Evolutionary conservation across 2,888 invertebrate species (phyloP).

Genomic region (Salpingus planirostris): DNA sequence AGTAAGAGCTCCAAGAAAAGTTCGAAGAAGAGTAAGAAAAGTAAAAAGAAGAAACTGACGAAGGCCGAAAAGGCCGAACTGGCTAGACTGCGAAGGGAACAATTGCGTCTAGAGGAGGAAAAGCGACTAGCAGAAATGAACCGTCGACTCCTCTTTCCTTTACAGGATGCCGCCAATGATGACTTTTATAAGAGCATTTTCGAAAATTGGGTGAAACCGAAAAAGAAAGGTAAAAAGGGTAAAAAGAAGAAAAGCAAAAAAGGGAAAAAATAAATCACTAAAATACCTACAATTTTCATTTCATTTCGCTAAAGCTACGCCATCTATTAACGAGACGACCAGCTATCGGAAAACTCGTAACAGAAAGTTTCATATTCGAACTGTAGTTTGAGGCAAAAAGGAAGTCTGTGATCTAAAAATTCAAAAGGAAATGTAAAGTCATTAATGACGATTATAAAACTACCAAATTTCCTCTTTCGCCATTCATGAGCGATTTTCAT

Average conservation of each 20-base stretch:
- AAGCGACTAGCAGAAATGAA: conserved; percentile 27
- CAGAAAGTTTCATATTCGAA: no score
- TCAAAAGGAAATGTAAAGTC: no score
- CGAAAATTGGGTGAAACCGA: conserved; percentile 29
- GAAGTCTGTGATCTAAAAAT: no score
- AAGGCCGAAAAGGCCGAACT: conserved; percentile 28
- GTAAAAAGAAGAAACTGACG: conserved; percentile 20
- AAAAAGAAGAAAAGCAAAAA: conserved; percentile 9
- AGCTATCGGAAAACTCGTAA: no score
- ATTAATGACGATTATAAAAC: no score
- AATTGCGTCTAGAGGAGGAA: conserved; percentile 25
- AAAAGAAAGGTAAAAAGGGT: conserved; percentile 5
- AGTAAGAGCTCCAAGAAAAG: conserved; percentile 14
- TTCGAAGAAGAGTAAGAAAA: conserved; percentile 15
- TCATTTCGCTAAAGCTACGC: no score
- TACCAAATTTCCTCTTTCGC: no score
- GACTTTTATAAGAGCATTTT: conserved; percentile 33
- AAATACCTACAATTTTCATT: no score
- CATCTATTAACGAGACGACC: no score
- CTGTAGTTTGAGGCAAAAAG: no score
- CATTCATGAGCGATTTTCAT: no score
- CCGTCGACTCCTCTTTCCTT: conserved; percentile 34
- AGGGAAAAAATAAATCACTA: no score
- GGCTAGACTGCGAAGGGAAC: conserved; percentile 24
- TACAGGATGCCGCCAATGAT: conserved; percentile 34